Base-by-base conservation (phyloP, 2,113 vertebrate genomes). In the Indri indri region DNA sequence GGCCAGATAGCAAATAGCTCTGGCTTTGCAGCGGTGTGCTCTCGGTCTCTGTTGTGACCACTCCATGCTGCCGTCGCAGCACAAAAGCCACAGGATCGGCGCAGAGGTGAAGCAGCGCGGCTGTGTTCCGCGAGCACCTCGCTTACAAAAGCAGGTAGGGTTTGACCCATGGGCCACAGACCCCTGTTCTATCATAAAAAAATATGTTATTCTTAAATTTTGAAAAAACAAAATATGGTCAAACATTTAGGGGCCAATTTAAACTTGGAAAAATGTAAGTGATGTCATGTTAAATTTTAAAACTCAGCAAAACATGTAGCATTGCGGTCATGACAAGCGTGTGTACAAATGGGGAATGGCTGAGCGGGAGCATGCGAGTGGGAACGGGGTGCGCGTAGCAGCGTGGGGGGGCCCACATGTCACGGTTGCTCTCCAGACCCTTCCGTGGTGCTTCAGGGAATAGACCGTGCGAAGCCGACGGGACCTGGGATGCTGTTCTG, bases 401-500 rank as follows among this genome's bases (percentile, higher is more conserved):
- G 57, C 11, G n/a, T 6, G 47, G 27, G 2, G 59, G 10, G 5
- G 40, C 12, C 40, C 8, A 6, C 2, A 9, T 0, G 54, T 57
- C 54, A 22, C 17, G 18, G 7, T 57, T 57, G 54, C 54, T 57
- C 54, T 4, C n/a, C 6, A 6, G 59, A 5, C 45, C 14, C 14
- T 42, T 25, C 34, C 10, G 0, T 0, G 20, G 6, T 42, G 23
- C 66, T 4, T 52, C 9, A 18, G n/a, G 54, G 11, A 3, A 4
- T 3, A 52, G 42, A 65, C n/a, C 20, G 0, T 5, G 0, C 0
- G 45, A 42, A 16, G 61, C 18, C 20, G 30, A 16, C 6, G 30
- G 79, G 50, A 5, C 3, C 37, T 0, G 0, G 0, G 10, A 5
- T 0, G 6, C 79, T 16, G 3, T 23, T 42, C 45, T 25, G 1